phyloP scores from a whole-genome alignment of 2,797 vertebrate species.

The Poliocrania exsul region DNA sequence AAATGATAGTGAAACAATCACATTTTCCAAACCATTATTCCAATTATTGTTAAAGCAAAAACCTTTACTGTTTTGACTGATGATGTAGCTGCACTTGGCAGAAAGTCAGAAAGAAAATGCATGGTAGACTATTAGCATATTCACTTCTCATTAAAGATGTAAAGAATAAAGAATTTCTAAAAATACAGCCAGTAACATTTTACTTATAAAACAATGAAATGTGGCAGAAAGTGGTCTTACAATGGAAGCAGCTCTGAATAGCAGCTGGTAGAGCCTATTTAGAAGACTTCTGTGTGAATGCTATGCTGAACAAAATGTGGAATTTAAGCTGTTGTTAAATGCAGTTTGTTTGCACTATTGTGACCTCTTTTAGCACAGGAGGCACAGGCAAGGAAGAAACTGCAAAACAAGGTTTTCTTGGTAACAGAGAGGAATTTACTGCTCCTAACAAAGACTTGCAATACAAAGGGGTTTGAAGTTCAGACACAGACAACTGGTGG shows the following conservation, averaged over 20 bases:
- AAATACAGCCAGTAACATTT: conserved; percentile 23
- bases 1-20: neutral
- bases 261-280: conserved; percentile 34
- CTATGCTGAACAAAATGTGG: conserved; percentile 38
- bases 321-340: conserved; percentile 63
- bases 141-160: conserved; percentile 26
- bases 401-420: conserved; percentile 61
- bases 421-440: conserved; percentile 51
- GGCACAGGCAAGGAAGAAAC: conserved; percentile 28
- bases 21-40: conserved; percentile 8
- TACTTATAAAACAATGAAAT: conserved; percentile 39
- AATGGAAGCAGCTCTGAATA: conserved; percentile 47
- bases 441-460: conserved; percentile 46
- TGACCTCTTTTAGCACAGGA: conserved; percentile 45
- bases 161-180: conserved; percentile 10
- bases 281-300: conserved; percentile 46
- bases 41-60: conserved; percentile 31
- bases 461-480: conserved; percentile 44
- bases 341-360: conserved; percentile 45
- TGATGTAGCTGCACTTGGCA: conserved; percentile 10
- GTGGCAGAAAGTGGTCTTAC: conserved; percentile 37
- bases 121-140: neutral
- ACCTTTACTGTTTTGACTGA: neutral
- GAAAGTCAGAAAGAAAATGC: conserved; percentile 24
- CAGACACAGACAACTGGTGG: conserved; percentile 5